phyloP scores from a whole-genome alignment of 2,888 invertebrate species.

The Himalopsyche anomala region DNA sequence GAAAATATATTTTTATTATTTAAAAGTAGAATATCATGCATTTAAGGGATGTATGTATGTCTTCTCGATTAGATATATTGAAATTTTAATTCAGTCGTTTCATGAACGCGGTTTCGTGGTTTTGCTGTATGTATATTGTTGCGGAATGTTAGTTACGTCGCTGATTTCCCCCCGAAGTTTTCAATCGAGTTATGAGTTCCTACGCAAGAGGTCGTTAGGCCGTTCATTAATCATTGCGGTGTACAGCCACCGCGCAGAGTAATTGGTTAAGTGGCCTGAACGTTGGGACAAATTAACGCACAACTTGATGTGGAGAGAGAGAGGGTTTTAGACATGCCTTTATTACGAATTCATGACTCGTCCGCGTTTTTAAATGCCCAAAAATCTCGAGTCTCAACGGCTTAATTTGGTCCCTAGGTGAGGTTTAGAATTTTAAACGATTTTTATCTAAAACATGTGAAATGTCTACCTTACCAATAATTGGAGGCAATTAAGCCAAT shows the following conservation, averaged over 20 bases:
- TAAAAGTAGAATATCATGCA: no score
- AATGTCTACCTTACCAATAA: background rate
- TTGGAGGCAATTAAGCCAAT: background rate
- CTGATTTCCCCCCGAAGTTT: constrained; percentile 56
- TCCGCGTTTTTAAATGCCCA: constrained; percentile 63
- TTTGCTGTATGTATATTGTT: no score
- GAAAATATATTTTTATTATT: no score
- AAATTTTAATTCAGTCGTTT: no score
- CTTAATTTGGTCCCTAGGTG: constrained; percentile 59
- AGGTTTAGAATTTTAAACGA: constrained; percentile 62
- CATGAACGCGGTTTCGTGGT: no score
- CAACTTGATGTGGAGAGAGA: constrained; percentile 55
- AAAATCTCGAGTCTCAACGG: constrained; percentile 63
- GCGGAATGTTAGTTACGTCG: background rate
- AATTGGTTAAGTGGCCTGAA: constrained; percentile 65
- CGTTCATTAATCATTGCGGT: constrained; percentile 64
- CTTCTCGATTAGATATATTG: no score
- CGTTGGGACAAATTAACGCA: constrained; percentile 65
- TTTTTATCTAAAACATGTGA: constrained; percentile 46
- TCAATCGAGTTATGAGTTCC: constrained; percentile 65
- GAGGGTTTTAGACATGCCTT: constrained; percentile 59
- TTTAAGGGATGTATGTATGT: no score
- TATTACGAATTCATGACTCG: constrained; percentile 65
- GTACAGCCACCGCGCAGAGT: constrained; percentile 48
- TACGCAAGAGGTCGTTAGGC: constrained; percentile 62